phyloP scores from a whole-genome alignment of 2,797 vertebrate genomes.

The Menidia menidia region DNA sequence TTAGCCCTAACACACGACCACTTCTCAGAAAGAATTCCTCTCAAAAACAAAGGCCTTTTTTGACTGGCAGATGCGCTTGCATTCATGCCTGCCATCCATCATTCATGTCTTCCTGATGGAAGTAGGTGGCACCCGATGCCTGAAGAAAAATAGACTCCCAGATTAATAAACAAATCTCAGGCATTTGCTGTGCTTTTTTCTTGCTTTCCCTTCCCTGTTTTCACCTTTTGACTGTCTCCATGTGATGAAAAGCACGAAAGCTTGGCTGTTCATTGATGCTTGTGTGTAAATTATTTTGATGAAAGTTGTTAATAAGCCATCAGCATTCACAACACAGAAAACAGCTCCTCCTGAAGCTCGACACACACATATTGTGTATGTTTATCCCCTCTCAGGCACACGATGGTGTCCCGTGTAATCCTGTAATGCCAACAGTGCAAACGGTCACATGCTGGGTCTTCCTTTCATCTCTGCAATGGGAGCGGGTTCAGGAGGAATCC shows the following conservation, averaged over 20 bases:
- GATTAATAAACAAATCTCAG: too few species aligned
- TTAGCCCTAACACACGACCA: neutral
- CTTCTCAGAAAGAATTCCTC: too few species aligned
- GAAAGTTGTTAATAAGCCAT: constrained; percentile 3
- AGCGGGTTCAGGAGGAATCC: constrained; percentile 55
- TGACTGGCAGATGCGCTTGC: neutral
- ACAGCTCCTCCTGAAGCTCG: constrained; percentile 21
- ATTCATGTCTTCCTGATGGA: neutral
- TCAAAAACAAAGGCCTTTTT: neutral
- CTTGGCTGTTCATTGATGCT: neutral
- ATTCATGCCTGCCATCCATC: neutral
- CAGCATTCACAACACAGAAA: constrained; percentile 21
- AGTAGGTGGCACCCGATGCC: neutral
- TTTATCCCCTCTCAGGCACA: constrained; percentile 31
- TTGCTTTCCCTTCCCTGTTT: neutral
- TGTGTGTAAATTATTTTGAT: too few species aligned
- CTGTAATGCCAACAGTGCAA: constrained; percentile 67
- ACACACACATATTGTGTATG: constrained; percentile 43
- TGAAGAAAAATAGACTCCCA: neutral
- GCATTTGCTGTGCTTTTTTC: too few species aligned
- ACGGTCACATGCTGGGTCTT: constrained; percentile 69
- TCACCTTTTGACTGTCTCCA: neutral
- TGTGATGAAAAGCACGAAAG: neutral
- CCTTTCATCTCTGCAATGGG: constrained; percentile 68
- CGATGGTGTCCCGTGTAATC: constrained; percentile 59